Evolutionary conservation across 2,113 vertebrate genomes (phyloP), one percentile per base, ranked within the genome.

Genomic region (Gallinago jamesoni): DNA sequence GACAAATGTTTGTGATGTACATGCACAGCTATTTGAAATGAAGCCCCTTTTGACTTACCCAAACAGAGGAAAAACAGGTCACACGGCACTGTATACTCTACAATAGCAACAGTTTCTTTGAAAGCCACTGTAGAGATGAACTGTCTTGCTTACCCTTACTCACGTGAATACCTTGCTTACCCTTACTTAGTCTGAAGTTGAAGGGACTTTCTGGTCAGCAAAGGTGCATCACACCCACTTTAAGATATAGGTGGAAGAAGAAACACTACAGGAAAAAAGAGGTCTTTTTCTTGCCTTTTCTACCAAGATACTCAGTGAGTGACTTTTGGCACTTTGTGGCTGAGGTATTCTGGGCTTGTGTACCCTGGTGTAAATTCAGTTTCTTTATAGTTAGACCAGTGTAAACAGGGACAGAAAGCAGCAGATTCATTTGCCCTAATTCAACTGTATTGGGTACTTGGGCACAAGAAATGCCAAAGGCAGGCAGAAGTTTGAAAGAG

Each of bases 1-100:
- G 67, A 94, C 78, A 93, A 72, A 96, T 8, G 35, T 56, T 82
- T 91, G 57, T 73, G 82, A 91, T 88, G 47, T 69, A 93, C 95
- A 83, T 55, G 50, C 57, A 70, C 47, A 88, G 83, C 35, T 84
- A 94, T 87, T 91, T 78, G 84, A 93, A 91, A 93, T 10, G 14
- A 83, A 92, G 68, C 52, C 74, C 52, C 22, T 67, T 87, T 25
- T 67, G 59, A 77, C 53, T 63, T 33, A 53, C 3, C 28, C 55
- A 73, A 87, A 82, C 56, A 87, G 41, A 83, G 59, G 66, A 91
- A 90, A 80, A 37, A 85, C 41, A 96, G 84, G 67, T 85, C 12
- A 74, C 22, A 47, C 64, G 57, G 39, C 7, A 6, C 48, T 59
- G 53, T 64, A 69, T 56, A 69, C 31, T 82, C 53, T 28, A 6